These are phyloP conservation scores for Corvus hawaiiensis DNA, from an alignment of 2,113 vertebrate species.

Conservation along the genomic window DNA sequence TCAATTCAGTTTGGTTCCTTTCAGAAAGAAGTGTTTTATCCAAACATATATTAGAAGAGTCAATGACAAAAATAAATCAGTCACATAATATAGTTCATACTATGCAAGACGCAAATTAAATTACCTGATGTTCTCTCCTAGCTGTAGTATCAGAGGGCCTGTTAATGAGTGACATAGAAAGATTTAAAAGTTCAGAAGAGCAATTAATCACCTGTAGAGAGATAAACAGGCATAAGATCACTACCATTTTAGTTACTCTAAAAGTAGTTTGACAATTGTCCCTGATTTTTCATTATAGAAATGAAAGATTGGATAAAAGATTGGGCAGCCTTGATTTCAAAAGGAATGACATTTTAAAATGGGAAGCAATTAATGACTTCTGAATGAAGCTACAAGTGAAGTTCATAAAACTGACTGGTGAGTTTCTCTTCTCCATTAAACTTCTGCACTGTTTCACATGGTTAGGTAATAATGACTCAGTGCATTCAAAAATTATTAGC, in stretches of 20 bases:
- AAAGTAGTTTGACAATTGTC: neutral
- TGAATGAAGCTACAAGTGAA: neutral
- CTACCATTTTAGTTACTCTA: neutral
- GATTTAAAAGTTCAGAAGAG: neutral
- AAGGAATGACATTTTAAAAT: neutral
- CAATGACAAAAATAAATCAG: neutral
- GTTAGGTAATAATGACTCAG: neutral
- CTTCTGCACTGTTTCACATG: neutral
- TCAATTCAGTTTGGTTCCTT: neutral
- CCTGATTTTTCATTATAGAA: neutral
- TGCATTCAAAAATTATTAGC: neutral
- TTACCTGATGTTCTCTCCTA: neutral
- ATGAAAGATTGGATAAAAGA: neutral
- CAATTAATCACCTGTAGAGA: neutral
- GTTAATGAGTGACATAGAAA: neutral
- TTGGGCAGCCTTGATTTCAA: neutral
- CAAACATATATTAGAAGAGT: neutral
- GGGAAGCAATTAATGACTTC: neutral
- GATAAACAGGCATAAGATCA: neutral
- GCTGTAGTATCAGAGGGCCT: neutral
- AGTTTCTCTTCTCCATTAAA: neutral
- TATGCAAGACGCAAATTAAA: neutral
- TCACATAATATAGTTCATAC: neutral
- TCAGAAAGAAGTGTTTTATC: neutral
- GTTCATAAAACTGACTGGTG: neutral